Evolutionary conservation across 2,888 invertebrate genomes (phyloP), one percentile per base, ranked within the genome.

Genomic region (Ochropleura plecta): DNA sequence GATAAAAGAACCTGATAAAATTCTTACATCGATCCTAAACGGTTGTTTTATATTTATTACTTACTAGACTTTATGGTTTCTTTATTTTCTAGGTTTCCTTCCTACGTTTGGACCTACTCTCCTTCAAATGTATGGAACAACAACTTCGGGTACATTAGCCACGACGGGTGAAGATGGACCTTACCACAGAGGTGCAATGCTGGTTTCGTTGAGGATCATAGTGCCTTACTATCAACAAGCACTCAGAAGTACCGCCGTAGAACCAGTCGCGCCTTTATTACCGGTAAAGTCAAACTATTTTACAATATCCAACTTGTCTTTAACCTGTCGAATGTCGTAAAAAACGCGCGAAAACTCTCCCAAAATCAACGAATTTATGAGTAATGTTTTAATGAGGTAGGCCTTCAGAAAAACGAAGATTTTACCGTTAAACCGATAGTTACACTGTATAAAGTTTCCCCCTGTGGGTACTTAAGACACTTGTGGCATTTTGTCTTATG

Each of bases 31-130:
- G 12, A 46, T 20, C 0, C 8, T 6, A 60, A 65, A 30, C 18
- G 0, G 18, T 5, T 0, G 18, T 9, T 44, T 30, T 55, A 55
- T 20, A 20, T 20, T 55, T 20, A n/a, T n/a, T 0, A 20, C n/a
- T 30, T 14, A 18, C 16, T 3, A 10, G 5, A 55, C 62, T 30
- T 46, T 12, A 3, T 7, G 7, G n/a, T 20, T 53, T 67, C 5
- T 48, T 46, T n/a, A 48, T 49, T 42, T 53, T n/a, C 0, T 40
- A 97, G 98, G 97, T 91, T 98, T 97, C 88, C 95, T 98, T 46
- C 99, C 99, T 0, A 98, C 98, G 0, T 98, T 98, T 92, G 99
- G 99, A 0, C 99, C 99, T 0, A 97, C 98, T 0, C 98, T 97
- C 89, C 91, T 99, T 3, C 98, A 98, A 90, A 97, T 99, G 90